phyloP scores from a whole-genome alignment of 2,113 vertebrate genomes.

The Lampris incognitus region DNA sequence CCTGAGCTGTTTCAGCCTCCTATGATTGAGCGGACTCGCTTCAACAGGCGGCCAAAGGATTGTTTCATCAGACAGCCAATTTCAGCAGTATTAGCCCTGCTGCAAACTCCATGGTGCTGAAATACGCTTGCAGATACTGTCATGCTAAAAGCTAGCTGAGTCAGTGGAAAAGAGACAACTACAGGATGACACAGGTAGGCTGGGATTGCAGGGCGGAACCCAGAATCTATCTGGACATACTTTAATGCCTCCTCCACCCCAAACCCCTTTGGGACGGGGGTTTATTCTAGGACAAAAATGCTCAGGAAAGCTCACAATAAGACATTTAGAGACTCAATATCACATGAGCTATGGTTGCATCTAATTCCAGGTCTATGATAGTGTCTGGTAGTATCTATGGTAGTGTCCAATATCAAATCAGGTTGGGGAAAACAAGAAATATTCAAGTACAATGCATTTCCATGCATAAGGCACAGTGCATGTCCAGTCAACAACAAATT shows the following conservation, averaged over 20 bases:
- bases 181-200: slow-evolving; percentile 50
- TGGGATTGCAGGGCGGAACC: slow-evolving; percentile 17
- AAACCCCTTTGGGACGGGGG: neutral
- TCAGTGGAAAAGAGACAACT: slow-evolving; percentile 52
- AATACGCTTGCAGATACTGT: slow-evolving; percentile 28
- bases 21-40: slow-evolving; percentile 9
- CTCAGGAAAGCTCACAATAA: no score
- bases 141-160: slow-evolving; percentile 43
- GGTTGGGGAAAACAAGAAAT: no score
- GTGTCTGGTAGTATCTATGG: no score
- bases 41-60: slow-evolving; percentile 51
- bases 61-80: slow-evolving; percentile 53
- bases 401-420: no score
- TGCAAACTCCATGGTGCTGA: slow-evolving; percentile 13
- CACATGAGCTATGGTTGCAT: no score
- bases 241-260: neutral
- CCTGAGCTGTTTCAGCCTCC: neutral
- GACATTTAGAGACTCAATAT: no score
- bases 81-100: slow-evolving; percentile 45
- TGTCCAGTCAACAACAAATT: neutral
- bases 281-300: neutral
- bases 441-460: no score
- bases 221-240: neutral
- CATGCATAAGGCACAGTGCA: neutral
- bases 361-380: no score